phyloP scores from a whole-genome alignment of 1,140 invertebrate species.

The Lordiphosa collinella region DNA sequence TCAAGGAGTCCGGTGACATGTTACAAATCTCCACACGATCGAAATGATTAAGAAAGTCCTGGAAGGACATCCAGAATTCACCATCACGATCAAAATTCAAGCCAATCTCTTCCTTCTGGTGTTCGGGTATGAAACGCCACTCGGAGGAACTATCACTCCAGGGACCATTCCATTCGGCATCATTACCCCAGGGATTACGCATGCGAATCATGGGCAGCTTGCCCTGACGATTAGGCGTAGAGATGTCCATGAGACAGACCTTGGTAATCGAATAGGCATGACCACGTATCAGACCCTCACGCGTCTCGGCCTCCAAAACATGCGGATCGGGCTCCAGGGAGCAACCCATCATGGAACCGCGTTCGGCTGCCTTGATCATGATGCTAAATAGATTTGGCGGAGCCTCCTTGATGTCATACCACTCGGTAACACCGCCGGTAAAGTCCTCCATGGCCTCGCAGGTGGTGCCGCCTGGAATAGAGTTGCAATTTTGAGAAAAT shows the following conservation, averaged over 20 bases:
- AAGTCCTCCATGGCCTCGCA: slow-evolving; percentile 99
- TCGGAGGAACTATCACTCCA: no score
- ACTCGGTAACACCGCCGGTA: slow-evolving; percentile 97
- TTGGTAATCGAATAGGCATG: slow-evolving; percentile 98
- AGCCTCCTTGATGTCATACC: slow-evolving; percentile 93
- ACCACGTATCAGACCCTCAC: slow-evolving; percentile 94
- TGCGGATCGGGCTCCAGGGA: slow-evolving; percentile 96
- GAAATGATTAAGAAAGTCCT: slow-evolving; percentile 89
- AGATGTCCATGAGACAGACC: slow-evolving; percentile 93
- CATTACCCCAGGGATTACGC: slow-evolving; percentile 98
- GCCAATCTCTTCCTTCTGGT: slow-evolving; percentile 93
- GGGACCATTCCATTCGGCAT: slow-evolving; percentile 70
- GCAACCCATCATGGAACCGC: slow-evolving; percentile 97
- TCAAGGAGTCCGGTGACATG: slow-evolving; percentile 95
- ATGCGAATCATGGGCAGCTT: slow-evolving; percentile 92
- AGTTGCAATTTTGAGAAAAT: no score
- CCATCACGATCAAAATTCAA: slow-evolving; percentile 97
- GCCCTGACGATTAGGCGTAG: slow-evolving; percentile 88
- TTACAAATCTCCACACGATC: slow-evolving; percentile 95
- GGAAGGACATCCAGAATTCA: slow-evolving; percentile 98
- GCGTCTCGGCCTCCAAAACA: slow-evolving; percentile 93
- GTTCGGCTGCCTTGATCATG: slow-evolving; percentile 94
- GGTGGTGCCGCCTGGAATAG: slow-evolving; percentile 96
- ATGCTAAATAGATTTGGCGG: slow-evolving; percentile 95
- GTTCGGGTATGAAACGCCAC: slow-evolving; percentile 85